phyloP scores from a whole-genome alignment of 2,888 invertebrate genomes.

The Tenthredo scrophulariae region DNA sequence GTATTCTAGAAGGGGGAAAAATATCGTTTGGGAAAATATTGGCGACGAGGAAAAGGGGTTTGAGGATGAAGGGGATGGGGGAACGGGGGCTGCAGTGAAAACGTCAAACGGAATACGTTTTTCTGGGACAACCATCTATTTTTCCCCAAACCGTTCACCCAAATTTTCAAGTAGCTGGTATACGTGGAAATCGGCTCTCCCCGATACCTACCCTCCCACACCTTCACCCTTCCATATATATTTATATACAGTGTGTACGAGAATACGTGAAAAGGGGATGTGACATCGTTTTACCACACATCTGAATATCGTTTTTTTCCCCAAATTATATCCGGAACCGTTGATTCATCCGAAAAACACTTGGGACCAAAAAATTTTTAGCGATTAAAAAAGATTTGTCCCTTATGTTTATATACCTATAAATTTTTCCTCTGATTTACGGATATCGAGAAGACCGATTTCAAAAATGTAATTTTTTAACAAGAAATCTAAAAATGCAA shows the following conservation, averaged over 20 bases:
- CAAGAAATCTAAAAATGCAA: no score
- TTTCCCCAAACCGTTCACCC: conserved; percentile 41
- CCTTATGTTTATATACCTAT: background rate
- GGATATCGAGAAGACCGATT: background rate
- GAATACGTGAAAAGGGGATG: conserved; percentile 28
- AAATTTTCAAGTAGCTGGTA: conserved; percentile 46
- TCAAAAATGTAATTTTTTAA: background rate
- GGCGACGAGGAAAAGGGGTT: background rate
- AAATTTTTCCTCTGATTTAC: background rate
- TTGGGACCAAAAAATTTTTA: background rate
- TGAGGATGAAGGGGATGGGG: background rate
- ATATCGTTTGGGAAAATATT: conserved; percentile 41
- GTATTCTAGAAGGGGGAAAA: background rate
- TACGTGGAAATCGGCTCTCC: conserved; percentile 33
- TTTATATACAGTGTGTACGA: conserved; percentile 33
- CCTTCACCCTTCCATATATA: conserved; percentile 28
- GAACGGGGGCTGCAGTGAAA: background rate
- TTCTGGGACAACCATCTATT: conserved; percentile 44
- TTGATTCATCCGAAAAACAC: background rate
- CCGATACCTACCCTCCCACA: background rate
- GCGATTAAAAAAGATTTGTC: background rate
- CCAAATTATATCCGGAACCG: background rate
- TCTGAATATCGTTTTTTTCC: background rate
- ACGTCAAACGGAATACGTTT: conserved; percentile 42
- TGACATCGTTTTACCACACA: background rate